These are phyloP conservation scores for Pogoniulus pusillus DNA, from an alignment of 2,797 vertebrate genomes.

Conservation along the genomic window DNA sequence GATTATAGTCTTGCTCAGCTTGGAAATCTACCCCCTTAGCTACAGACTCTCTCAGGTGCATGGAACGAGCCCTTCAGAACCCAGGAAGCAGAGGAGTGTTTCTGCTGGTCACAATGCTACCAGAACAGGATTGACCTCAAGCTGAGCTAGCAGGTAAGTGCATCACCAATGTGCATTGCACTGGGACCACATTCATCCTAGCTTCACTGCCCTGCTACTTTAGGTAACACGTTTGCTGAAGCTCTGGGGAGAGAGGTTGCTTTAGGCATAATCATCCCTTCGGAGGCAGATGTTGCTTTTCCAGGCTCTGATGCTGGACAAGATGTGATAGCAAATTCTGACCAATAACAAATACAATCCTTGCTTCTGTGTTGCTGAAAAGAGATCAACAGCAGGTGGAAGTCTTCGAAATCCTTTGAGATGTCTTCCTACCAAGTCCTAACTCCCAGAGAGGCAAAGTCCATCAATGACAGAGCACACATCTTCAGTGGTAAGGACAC, in stretches of 20 bases:
- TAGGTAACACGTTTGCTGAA: neutral
- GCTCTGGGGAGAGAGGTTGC: neutral
- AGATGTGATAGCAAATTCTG: slow-evolving; percentile 21
- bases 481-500: neutral
- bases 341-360: neutral
- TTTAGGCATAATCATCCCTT: neutral
- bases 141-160: neutral
- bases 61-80: neutral
- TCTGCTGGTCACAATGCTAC: neutral
- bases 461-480: neutral
- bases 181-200: neutral
- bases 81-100: neutral
- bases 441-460: neutral
- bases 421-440: neutral
- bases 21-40: neutral
- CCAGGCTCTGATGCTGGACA: neutral
- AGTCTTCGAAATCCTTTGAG: slow-evolving; percentile 52
- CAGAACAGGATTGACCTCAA: neutral
- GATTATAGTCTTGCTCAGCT: neutral
- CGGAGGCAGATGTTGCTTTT: slow-evolving; percentile 16
- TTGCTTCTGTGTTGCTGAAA: slow-evolving; percentile 1
- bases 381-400: slow-evolving; percentile 37
- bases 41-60: neutral
- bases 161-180: neutral
- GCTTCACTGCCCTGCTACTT: neutral